phyloP scores from a whole-genome alignment of 2,113 vertebrate genomes.

The Rhinopomastus cyanomelas region DNA sequence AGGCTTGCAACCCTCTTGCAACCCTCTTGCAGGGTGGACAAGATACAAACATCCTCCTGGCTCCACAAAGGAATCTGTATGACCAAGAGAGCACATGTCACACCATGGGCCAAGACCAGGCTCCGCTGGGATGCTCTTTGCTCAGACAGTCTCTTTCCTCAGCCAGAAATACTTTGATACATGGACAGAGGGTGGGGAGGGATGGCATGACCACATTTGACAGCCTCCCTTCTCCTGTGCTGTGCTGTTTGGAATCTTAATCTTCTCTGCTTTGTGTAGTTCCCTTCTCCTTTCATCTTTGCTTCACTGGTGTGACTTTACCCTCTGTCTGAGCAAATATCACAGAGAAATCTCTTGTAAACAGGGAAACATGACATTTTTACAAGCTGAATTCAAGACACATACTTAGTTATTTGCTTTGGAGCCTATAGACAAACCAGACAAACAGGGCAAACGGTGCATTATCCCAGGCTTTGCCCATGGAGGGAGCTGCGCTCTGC shows the following conservation, averaged over 20 bases:
- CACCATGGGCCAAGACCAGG: background rate
- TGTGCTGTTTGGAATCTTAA: background rate
- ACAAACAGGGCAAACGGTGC: constrained; percentile 1
- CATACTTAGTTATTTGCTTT: constrained; percentile 56
- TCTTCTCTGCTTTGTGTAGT: constrained; percentile 35
- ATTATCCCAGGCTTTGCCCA: constrained; percentile 18
- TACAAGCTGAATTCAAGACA: constrained; percentile 31
- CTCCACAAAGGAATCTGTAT: background rate
- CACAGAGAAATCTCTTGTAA: constrained; percentile 52
- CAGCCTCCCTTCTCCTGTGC: background rate
- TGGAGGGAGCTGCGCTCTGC: background rate
- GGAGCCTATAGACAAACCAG: background rate
- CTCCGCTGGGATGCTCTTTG: background rate
- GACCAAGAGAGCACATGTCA: background rate
- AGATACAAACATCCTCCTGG: background rate
- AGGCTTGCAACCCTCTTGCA: background rate
- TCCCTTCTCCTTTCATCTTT: constrained; percentile 57
- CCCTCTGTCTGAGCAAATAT: constrained; percentile 59
- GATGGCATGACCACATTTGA: fast-evolving
- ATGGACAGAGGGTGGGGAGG: background rate
- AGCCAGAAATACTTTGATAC: background rate
- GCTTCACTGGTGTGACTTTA: constrained; percentile 39
- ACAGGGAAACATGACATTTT: constrained; percentile 52
- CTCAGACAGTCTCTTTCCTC: background rate
- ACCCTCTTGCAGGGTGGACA: background rate